A percentile compares a stretch with the other conserved stretches of the same genome.
Conservation (phyloP, 23 tunicate genomes). For the Oikopleura albicans region DNA sequence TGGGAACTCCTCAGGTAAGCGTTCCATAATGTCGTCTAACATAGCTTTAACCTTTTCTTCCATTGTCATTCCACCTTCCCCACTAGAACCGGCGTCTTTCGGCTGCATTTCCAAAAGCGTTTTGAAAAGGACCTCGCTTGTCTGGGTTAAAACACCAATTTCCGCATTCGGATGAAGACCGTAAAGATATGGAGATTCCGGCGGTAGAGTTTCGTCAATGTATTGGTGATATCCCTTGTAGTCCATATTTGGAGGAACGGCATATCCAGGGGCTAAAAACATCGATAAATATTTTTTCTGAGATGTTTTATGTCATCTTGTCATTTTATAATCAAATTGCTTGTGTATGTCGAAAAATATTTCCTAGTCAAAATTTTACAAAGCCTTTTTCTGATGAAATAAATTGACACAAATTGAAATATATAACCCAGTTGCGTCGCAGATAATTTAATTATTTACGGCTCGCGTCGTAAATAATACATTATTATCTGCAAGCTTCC, state of each 20-base stretch:
- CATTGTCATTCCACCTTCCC: constrained; percentile 70
- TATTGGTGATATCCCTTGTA: constrained; percentile 98
- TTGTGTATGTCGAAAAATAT: no score
- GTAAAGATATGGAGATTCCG: constrained; percentile 88
- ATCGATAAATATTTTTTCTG: no score
- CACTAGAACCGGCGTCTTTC: constrained; percentile 75
- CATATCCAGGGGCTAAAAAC: constrained; percentile 91
- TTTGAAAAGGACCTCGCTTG: constrained; percentile 68
- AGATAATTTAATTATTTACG: no score
- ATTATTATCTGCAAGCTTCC: no score
- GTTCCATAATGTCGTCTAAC: constrained; percentile 79
- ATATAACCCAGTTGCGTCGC: no score
- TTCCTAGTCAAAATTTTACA: no score
- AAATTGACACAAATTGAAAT: no score
- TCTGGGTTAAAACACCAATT: constrained; percentile 89
- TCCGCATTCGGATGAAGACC: constrained; percentile 98
- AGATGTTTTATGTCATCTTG: no score
- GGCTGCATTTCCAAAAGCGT: constrained; percentile 97
- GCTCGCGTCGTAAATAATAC: no score
- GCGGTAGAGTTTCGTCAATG: constrained; percentile 74
- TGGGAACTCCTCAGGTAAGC: constrained; percentile 75
- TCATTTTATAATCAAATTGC: no score
- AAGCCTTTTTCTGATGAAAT: no score
- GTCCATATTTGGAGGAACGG: constrained; percentile 88
- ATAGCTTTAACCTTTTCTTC: constrained; percentile 80